phyloP scores from a whole-genome alignment of 1,140 invertebrate species.

The Magallana gigas region DNA sequence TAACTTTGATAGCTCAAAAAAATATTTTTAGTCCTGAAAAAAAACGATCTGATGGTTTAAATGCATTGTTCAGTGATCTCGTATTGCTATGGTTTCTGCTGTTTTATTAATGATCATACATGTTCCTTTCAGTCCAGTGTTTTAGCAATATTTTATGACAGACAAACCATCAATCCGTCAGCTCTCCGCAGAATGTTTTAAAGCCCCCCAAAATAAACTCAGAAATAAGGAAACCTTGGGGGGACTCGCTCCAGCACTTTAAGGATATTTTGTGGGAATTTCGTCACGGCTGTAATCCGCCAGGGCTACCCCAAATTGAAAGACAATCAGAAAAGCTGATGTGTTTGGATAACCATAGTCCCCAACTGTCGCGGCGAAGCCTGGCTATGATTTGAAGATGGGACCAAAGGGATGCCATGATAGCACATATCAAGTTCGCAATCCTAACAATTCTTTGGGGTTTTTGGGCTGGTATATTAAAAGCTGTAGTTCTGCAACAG shows the following conservation, averaged over 20 bases:
- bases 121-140: not conserved
- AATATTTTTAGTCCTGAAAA: no score
- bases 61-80: no score
- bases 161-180: not conserved
- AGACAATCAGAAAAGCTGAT: conserved; percentile 55
- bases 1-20: no score
- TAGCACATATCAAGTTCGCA: conserved; percentile 57
- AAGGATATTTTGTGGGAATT: conserved; percentile 22
- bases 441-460: conserved; percentile 62
- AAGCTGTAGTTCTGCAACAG: conserved; percentile 38
- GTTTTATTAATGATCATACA: not conserved
- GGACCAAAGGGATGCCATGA: conserved; percentile 58
- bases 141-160: conserved; percentile 14
- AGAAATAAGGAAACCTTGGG: conserved; percentile 1
- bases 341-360: conserved; percentile 50
- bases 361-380: conserved; percentile 55
- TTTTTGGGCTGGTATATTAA: conserved; percentile 58
- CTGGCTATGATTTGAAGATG: conserved; percentile 57
- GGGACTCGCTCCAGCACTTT: conserved; percentile 12
- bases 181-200: not conserved
- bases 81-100: not conserved
- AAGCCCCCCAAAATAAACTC: not conserved
- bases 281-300: conserved; percentile 40
- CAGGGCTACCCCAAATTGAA: conserved; percentile 53
- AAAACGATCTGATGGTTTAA: no score